A percentile compares a stretch with the other conserved stretches of the same genome.
Conservation (phyloP, 2,888 invertebrate species). For the Ormyrus nitidulus region DNA sequence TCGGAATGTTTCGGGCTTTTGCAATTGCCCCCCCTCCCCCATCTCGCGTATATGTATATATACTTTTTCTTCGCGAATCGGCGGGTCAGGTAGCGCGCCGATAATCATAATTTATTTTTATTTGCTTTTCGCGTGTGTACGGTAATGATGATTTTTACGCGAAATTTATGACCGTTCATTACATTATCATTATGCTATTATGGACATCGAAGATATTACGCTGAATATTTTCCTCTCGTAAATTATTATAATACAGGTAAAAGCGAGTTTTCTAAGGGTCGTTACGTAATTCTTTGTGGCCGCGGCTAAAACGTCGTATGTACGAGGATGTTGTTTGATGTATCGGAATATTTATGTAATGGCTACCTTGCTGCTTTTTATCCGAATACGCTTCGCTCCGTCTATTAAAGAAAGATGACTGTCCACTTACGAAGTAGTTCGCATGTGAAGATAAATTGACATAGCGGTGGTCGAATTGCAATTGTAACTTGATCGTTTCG, state of each 20-base stretch:
- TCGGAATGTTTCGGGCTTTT: conserved; percentile 32
- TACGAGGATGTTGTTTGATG: conserved; percentile 1
- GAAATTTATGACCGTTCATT: conserved; percentile 14
- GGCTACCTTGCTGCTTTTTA: conserved; percentile 1
- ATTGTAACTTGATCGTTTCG: conserved; percentile 45
- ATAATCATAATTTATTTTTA: conserved; percentile 21
- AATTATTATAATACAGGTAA: conserved; percentile 16
- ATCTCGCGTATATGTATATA: background rate
- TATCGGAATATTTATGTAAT: conserved; percentile 9
- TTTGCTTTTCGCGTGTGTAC: background rate
- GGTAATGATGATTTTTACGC: conserved; percentile 13
- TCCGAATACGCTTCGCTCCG: background rate
- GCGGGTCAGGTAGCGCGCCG: no score
- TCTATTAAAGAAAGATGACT: conserved; percentile 19
- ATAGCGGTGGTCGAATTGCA: conserved; percentile 25
- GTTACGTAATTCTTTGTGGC: background rate
- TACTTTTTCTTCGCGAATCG: background rate
- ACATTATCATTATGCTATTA: conserved; percentile 21
- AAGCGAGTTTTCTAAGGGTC: background rate
- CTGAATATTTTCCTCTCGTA: conserved; percentile 1
- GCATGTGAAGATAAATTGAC: background rate
- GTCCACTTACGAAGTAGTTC: conserved; percentile 15
- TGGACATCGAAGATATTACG: background rate
- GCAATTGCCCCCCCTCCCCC: conserved; percentile 10
- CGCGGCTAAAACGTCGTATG: background rate